Conservation (phyloP, 2,888 invertebrate species). For the Macaria liturata region DNA sequence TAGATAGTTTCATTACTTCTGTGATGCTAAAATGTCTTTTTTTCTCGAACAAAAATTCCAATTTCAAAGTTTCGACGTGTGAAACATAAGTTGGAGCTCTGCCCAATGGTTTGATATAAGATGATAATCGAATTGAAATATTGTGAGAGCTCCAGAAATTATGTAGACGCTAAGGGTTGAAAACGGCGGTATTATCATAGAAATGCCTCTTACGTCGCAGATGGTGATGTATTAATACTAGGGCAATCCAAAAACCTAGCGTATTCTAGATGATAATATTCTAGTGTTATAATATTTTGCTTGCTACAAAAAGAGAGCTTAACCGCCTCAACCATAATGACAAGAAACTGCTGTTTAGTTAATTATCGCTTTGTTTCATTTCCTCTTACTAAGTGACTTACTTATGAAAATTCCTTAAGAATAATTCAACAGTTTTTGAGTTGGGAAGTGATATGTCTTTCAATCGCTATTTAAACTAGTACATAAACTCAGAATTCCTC, state of each 20-base stretch:
- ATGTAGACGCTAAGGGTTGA: slow-evolving; percentile 1
- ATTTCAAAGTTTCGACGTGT: slow-evolving; percentile 27
- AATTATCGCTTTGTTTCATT: too few relatives aligned
- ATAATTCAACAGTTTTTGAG: too few relatives aligned
- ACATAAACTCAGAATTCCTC: too few relatives aligned
- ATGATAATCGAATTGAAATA: slow-evolving; percentile 7
- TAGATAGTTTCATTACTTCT: slow-evolving; percentile 45
- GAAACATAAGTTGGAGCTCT: slow-evolving; percentile 26
- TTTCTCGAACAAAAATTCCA: slow-evolving; percentile 33
- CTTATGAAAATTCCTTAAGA: too few relatives aligned
- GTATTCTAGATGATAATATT: neutral
- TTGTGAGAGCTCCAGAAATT: slow-evolving; percentile 6
- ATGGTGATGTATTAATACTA: slow-evolving; percentile 1
- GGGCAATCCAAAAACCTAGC: neutral
- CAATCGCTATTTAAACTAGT: too few relatives aligned
- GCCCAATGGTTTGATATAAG: slow-evolving; percentile 13
- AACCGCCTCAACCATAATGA: too few relatives aligned
- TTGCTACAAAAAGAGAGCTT: too few relatives aligned
- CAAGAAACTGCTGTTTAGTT: too few relatives aligned
- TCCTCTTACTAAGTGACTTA: too few relatives aligned
- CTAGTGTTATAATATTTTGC: too few relatives aligned
- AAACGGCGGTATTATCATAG: slow-evolving; percentile 5
- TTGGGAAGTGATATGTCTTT: too few relatives aligned
- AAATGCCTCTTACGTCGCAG: neutral
- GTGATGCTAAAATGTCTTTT: slow-evolving; percentile 37